Conservation (phyloP, 2,888 invertebrate genomes). For the Caenorhabditis sp. region DNA sequence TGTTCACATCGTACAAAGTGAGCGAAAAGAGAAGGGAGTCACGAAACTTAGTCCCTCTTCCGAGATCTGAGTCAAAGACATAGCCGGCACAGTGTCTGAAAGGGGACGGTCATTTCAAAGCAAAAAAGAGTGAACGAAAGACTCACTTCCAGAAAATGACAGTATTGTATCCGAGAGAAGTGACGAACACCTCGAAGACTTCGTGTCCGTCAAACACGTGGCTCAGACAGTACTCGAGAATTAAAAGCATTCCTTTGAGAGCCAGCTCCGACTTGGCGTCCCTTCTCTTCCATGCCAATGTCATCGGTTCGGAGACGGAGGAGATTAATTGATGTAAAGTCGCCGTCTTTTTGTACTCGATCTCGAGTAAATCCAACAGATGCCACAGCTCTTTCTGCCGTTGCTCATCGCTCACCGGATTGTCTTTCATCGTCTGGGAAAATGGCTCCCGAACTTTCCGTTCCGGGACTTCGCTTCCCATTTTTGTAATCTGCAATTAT, state of each 20-base stretch:
- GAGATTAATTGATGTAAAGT: slow-evolving; percentile 35
- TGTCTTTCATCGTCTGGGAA: slow-evolving; percentile 29
- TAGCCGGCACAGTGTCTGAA: slow-evolving; percentile 53
- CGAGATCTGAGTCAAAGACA: slow-evolving; percentile 77
- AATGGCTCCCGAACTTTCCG: slow-evolving; percentile 42
- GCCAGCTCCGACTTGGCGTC: slow-evolving; percentile 73
- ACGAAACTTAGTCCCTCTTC: slow-evolving; percentile 76
- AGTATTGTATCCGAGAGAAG: slow-evolving; percentile 67
- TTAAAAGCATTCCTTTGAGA: slow-evolving; percentile 72
- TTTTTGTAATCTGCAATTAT: neutral
- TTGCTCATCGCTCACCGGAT: slow-evolving; percentile 25
- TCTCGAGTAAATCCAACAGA: slow-evolving; percentile 34
- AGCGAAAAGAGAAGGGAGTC: slow-evolving; percentile 77
- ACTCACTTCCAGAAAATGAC: slow-evolving; percentile 61
- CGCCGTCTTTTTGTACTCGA: slow-evolving; percentile 25
- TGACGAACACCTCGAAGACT: slow-evolving; percentile 72
- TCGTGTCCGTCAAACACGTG: slow-evolving; percentile 70
- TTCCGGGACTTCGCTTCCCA: slow-evolving; percentile 21
- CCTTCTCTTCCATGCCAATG: slow-evolving; percentile 70
- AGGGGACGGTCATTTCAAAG: no score
- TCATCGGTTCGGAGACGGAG: slow-evolving; percentile 58
- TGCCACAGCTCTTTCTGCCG: slow-evolving; percentile 44
- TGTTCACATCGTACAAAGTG: slow-evolving; percentile 78
- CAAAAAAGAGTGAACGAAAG: no score
- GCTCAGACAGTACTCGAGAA: slow-evolving; percentile 76